A percentile compares a stretch with the other conserved stretches of the same genome.
Conservation (phyloP, 2,888 invertebrate species). For the Drosophila niveifrons region DNA sequence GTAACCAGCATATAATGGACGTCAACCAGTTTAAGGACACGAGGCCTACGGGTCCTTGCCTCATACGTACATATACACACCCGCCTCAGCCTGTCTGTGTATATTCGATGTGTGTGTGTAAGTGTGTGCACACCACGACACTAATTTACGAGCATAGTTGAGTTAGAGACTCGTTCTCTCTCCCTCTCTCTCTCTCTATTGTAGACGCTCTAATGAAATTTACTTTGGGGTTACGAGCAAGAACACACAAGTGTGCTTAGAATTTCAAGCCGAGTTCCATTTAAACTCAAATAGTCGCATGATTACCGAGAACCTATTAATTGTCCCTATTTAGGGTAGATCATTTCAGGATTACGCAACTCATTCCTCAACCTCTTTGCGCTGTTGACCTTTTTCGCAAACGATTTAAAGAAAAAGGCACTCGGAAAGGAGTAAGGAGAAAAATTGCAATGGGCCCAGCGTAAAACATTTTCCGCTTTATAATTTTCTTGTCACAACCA, state of each 20-base stretch:
- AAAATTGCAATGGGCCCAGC: slow-evolving; percentile 66
- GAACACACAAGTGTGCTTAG: background rate
- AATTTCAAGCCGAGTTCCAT: background rate
- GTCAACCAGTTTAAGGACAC: slow-evolving; percentile 67
- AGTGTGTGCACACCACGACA: slow-evolving; percentile 55
- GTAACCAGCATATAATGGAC: slow-evolving; percentile 78
- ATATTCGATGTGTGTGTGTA: slow-evolving; percentile 32
- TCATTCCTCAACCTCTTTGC: background rate
- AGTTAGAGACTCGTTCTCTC: slow-evolving; percentile 49
- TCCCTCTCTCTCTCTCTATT: slow-evolving; percentile 39
- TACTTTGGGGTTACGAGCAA: slow-evolving; percentile 1
- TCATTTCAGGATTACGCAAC: too few relatives aligned
- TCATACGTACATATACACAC: background rate
- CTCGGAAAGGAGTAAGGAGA: slow-evolving; percentile 20
- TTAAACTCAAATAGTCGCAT: background rate
- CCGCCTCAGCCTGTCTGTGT: background rate
- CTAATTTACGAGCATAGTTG: slow-evolving; percentile 69
- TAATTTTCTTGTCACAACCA: slow-evolving; percentile 83
- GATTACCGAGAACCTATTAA: too few relatives aligned
- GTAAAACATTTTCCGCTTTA: slow-evolving; percentile 82
- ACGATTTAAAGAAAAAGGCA: slow-evolving; percentile 28
- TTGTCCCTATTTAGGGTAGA: too few relatives aligned
- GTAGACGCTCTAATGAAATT: slow-evolving; percentile 65
- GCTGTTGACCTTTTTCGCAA: background rate
- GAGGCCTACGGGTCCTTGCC: slow-evolving; percentile 62